Percentiles rank a stretch among this genome's conserved stretches.
phyloP scores from a whole-genome alignment of 2,888 invertebrate genomes.

The Neoascia interrupta region DNA sequence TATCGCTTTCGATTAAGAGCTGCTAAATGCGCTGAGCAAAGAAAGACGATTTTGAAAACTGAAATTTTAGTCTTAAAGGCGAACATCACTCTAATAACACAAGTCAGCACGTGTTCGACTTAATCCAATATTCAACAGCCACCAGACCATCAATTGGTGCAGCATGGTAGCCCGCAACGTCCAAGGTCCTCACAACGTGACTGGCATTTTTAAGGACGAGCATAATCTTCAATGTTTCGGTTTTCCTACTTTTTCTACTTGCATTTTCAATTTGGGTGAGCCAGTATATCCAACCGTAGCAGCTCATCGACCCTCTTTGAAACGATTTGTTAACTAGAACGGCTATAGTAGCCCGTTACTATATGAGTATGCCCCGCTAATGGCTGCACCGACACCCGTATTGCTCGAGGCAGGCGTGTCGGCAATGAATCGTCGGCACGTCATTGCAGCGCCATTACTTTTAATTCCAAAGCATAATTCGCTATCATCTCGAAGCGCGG shows the following conservation, averaged over 20 bases:
- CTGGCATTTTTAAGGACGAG: conserved; percentile 18
- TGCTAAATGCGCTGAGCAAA: too few species aligned
- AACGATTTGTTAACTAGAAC: conserved; percentile 45
- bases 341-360: conserved; percentile 35
- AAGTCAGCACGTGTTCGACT: conserved; percentile 22
- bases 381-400: neutral
- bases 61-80: too few species aligned
- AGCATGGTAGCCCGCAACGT: neutral
- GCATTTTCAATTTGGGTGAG: conserved; percentile 44
- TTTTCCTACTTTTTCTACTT: conserved; percentile 3
- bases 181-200: conserved; percentile 41
- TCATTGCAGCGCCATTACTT: conserved; percentile 67
- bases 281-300: conserved; percentile 15
- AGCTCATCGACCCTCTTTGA: conserved; percentile 4
- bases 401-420: conserved; percentile 16
- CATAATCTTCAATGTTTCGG: conserved; percentile 12
- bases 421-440: conserved; percentile 63
- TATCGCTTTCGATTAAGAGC: too few species aligned
- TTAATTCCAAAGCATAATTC: conserved; percentile 59
- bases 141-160: conserved; percentile 1
- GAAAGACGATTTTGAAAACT: too few species aligned
- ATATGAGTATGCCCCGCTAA: conserved; percentile 13
- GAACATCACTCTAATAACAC: neutral
- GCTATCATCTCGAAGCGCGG: conserved; percentile 12
- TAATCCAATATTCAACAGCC: conserved; percentile 41